A percentile compares a stretch with the other conserved stretches of the same genome.
Conservation (phyloP, 30 jellyfish, hydroid and myxozoan genomes). For the Nemopilema nomurai region DNA sequence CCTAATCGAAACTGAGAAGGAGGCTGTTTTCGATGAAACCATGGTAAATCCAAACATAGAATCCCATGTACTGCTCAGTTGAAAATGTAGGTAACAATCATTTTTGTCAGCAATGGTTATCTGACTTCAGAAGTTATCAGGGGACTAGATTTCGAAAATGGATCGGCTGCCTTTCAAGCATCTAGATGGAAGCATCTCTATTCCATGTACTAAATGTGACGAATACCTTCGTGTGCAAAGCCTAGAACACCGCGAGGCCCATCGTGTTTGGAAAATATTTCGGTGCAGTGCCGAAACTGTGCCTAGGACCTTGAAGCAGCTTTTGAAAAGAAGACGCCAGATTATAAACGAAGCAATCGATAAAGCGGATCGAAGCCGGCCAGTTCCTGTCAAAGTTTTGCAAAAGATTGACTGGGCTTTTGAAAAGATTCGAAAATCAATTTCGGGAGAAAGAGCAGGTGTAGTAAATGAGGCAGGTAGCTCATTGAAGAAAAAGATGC, state of each 20-base stretch:
- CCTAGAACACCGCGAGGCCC: slow-evolving; percentile 57
- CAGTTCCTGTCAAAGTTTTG: slow-evolving; percentile 41
- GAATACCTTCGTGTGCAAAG: slow-evolving; percentile 34
- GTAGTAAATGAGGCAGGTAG: neutral
- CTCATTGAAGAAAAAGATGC: neutral
- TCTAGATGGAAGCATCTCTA: slow-evolving; percentile 11
- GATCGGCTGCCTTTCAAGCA: slow-evolving; percentile 40
- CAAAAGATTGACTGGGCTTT: slow-evolving; percentile 67
- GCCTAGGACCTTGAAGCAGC: slow-evolving; percentile 52
- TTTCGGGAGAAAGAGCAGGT: neutral
- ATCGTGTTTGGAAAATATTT: slow-evolving; percentile 48
- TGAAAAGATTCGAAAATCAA: slow-evolving; percentile 26
- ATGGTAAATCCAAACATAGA: neutral
- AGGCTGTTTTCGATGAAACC: neutral
- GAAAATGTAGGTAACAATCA: too few relatives aligned
- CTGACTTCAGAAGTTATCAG: too few relatives aligned
- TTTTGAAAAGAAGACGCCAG: slow-evolving; percentile 48
- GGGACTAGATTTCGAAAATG: neutral
- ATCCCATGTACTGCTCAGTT: neutral
- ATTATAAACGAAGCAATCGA: slow-evolving; percentile 33
- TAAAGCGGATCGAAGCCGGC: slow-evolving; percentile 27
- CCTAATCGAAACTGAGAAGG: too few relatives aligned
- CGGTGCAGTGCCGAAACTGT: slow-evolving; percentile 34
- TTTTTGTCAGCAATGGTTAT: too few relatives aligned
- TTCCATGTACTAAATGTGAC: slow-evolving; percentile 62